Evolutionary conservation across 2,797 vertebrate species (phyloP).

Genomic region (Aplochiton taeniatus): DNA sequence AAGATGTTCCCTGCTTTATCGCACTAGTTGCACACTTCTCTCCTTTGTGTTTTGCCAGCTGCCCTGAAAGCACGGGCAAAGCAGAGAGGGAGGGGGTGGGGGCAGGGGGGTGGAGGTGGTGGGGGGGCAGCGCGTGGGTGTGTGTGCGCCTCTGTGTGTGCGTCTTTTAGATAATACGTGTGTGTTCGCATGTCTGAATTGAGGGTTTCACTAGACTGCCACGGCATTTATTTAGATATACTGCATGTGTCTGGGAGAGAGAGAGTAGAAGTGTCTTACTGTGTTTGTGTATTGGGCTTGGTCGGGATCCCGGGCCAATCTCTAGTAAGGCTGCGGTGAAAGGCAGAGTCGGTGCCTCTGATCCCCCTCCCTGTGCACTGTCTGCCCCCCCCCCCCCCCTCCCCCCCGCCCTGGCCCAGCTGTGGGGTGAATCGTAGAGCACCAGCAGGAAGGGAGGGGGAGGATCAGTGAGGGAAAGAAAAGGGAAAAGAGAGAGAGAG

Average conservation of each 20-base stretch:
- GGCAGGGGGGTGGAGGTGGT: too few species aligned
- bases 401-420: constrained; percentile 53
- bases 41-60: constrained; percentile 80
- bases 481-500: constrained; percentile 13
- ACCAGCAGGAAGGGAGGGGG: constrained; percentile 18
- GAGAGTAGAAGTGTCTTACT: background rate
- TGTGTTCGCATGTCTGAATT: background rate
- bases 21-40: constrained; percentile 80
- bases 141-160: background rate
- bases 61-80: constrained; percentile 56
- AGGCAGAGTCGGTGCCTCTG: constrained; percentile 40
- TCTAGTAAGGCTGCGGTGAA: constrained; percentile 37
- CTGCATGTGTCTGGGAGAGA: background rate
- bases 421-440: constrained; percentile 58
- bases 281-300: constrained; percentile 34
- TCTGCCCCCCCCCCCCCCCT: background rate
- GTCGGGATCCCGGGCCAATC: constrained; percentile 36
- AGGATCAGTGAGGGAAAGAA: constrained; percentile 16
- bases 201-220: too few species aligned
- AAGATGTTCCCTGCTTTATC: constrained; percentile 79
- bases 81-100: background rate
- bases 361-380: constrained; percentile 26
- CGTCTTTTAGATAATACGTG: background rate
- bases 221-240: too few species aligned
- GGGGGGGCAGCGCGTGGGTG: constrained; percentile 1